Conservation (phyloP, 2,888 invertebrate species). For the Sphinx pinastri region DNA sequence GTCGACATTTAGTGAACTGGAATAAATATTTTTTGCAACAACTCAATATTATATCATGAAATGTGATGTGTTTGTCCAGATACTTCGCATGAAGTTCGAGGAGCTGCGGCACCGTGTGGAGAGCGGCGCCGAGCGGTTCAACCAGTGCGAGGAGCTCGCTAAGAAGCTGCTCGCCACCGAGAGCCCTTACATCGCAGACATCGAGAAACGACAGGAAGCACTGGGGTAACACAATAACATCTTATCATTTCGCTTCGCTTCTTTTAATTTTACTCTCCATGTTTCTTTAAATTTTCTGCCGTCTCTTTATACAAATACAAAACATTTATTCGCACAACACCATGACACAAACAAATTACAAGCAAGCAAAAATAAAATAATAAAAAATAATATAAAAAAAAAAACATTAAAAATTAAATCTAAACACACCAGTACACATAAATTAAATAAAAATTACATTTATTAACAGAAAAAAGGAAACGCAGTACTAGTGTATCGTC, state of each 20-base stretch:
- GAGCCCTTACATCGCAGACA: slow-evolving; percentile 93
- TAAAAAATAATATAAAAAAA: too few relatives aligned
- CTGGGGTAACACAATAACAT: slow-evolving; percentile 85
- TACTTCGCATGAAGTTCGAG: slow-evolving; percentile 94
- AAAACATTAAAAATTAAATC: too few relatives aligned
- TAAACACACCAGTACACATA: too few relatives aligned
- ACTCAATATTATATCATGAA: neutral
- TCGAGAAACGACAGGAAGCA: slow-evolving; percentile 93
- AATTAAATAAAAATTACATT: too few relatives aligned
- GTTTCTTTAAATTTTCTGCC: too few relatives aligned
- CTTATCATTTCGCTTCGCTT: neutral
- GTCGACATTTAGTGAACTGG: too few relatives aligned
- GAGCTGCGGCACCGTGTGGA: slow-evolving; percentile 96
- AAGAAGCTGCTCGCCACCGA: slow-evolving; percentile 94
- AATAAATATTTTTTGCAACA: neutral
- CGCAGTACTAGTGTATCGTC: too few relatives aligned
- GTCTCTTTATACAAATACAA: too few relatives aligned
- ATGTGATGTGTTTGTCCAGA: slow-evolving; percentile 67
- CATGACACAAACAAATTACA: too few relatives aligned
- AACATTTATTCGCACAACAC: too few relatives aligned
- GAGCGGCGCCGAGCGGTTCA: slow-evolving; percentile 94
- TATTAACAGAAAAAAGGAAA: too few relatives aligned
- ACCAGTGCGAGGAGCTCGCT: slow-evolving; percentile 94
- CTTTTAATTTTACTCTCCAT: neutral
- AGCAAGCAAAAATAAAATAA: too few relatives aligned